Evolutionary conservation across 2,797 vertebrate genomes (phyloP), one percentile per base, ranked within the genome.

Genomic region (Xenops minutus): DNA sequence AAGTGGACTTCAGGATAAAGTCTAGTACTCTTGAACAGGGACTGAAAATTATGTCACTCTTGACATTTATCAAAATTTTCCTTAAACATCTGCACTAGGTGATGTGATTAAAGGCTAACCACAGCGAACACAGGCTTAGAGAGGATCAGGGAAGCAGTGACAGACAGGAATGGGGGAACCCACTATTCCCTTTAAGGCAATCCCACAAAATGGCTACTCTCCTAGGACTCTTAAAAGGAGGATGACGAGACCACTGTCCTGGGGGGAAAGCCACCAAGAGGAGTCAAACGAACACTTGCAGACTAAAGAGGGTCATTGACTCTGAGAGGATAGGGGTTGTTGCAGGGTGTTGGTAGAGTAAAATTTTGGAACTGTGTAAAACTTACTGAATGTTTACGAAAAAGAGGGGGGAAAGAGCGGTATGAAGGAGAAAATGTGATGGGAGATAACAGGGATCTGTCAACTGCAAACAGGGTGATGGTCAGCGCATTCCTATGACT

Each of bases 231-330:
- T n/a, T 18, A 34, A 77, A 77, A 64, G 13, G 46, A 54, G 52
- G 75, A 54, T 1, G 2, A 32, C 16, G 37, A 41, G 16, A 59
- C 6, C 1, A 0, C 32, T 69, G 2, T 51, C 17, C 17, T 30
- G 7, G 12, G 66, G 26, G 29, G 39, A 72, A 79, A 83, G 22
- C 3, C 29, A 49, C 13, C 1, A 4, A 69, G 12, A 39, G 8
- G 11, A 59, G 26, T 27, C 51, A 55, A 49, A 15, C n/a, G 36
- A 59, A 49, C 3, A 29, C 18, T 18, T 29, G 16, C 26, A 79
- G 7, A 43, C 32, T 32, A 59, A 74, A 64, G 7, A 26, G 5
- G 7, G 2, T 22, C 17, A 39, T 76, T 55, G 48, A 30, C 39
- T 85, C 14, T 8, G 7, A 15, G 12, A 30, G 7, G 18, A 41